Evolutionary conservation across 2,797 vertebrate genomes (phyloP), one percentile per base, ranked within the genome.

Genomic region (Danio choprae): DNA sequence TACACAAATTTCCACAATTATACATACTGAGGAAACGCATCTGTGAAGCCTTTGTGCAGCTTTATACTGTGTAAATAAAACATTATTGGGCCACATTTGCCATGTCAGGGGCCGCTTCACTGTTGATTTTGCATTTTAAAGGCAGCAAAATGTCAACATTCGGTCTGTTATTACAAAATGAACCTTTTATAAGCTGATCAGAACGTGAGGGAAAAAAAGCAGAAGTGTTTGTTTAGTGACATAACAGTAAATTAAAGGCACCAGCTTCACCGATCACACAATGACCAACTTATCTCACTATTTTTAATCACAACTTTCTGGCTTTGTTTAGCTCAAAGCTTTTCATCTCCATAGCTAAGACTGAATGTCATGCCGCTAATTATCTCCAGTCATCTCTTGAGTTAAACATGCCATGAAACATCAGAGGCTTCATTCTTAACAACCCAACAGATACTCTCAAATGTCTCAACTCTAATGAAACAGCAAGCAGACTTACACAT

Each of bases 391-490:
- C 58, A 79, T 79, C 77, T 72, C 20, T 50, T 56, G 68, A 73
- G 77, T 72, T 80, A 80, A 73, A 73, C 69, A 56, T 73, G 69
- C 40, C 69, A 64, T 70, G 60, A 80, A 73, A 80, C 68, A 79
- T 79, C 77, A 72, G 68, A 79, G 15, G 20, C 68, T 79, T 55
- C 68, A 63, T 71, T 71, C 77, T 79, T 79, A 79, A 72, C 77
- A 79, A 64, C 77, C 68, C 46, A 79, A 79, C 69, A 73, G 78
- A 73, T 79, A 72, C 77, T 73, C 69, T 80, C 69, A 65, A 73
- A 80, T 82, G 70, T 82, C 72, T 71, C 48, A 43, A 29, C 75
- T 89, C 87, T 90, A 83, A 87, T 88, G 80, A 41, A 76, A 85
- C 83, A 46, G 64, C 9, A 51, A 82, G 73, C 72, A 84, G 82